Evolutionary conservation across 2,797 vertebrate genomes (phyloP).

Genomic region (Percopsis omiscomaycus): DNA sequence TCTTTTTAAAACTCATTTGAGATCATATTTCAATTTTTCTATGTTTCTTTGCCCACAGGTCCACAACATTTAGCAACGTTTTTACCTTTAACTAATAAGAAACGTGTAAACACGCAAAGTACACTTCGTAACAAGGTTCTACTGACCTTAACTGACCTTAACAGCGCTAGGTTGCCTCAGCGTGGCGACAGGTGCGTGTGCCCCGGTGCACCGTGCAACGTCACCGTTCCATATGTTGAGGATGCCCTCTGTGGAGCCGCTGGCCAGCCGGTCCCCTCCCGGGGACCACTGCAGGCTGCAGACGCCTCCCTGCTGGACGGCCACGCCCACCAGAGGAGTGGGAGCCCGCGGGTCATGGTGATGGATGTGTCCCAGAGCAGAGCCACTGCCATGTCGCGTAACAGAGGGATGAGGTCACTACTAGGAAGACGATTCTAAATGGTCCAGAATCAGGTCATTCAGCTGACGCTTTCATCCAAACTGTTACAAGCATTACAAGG

Average conservation of each 20-base stretch:
- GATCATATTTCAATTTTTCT: too few species aligned
- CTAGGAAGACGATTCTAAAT: neutral
- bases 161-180: constrained; percentile 76
- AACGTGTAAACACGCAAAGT: too few species aligned
- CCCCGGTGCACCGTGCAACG: constrained; percentile 36
- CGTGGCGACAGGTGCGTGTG: constrained; percentile 53
- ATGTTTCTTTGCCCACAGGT: too few species aligned
- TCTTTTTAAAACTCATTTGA: too few species aligned
- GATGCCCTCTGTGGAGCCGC: constrained; percentile 73
- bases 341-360: constrained; percentile 72
- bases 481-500: too few species aligned
- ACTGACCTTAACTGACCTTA: constrained; percentile 65
- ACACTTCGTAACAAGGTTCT: too few species aligned
- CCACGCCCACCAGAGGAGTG: constrained; percentile 56
- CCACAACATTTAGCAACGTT: too few species aligned
- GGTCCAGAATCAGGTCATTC: too few species aligned
- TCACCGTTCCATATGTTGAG: constrained; percentile 74
- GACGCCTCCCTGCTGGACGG: constrained; percentile 61
- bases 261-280: constrained; percentile 67
- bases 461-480: too few species aligned
- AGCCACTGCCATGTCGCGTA: constrained; percentile 68
- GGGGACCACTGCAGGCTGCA: constrained; percentile 82
- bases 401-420: constrained; percentile 15
- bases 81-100: too few species aligned
- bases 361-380: constrained; percentile 71